phyloP scores from a whole-genome alignment of 2,113 vertebrate species.

The Kobus ellipsiprymnus region DNA sequence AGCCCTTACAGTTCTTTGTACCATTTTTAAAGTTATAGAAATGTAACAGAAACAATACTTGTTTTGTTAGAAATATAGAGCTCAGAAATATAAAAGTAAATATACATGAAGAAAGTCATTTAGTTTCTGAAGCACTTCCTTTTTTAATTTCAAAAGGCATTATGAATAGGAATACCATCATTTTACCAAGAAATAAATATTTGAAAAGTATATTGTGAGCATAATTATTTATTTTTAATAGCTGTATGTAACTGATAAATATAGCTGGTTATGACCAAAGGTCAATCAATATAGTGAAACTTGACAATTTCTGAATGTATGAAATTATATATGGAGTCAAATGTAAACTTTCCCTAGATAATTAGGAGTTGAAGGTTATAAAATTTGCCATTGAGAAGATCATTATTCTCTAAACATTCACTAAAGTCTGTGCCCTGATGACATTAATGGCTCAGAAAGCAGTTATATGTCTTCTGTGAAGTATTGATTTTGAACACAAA shows the following conservation, averaged over 20 bases:
- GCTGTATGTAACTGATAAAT: background rate
- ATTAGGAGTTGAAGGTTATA: conserved; percentile 29
- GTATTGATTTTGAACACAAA: background rate
- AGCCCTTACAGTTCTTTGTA: background rate
- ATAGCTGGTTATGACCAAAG: background rate
- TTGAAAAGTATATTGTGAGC: background rate
- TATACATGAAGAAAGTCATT: conserved; percentile 40
- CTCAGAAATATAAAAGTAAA: background rate
- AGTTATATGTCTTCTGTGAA: background rate
- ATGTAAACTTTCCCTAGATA: background rate
- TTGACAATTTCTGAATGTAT: conserved; percentile 40
- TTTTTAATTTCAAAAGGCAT: conserved; percentile 21
- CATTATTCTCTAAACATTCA: conserved; percentile 8
- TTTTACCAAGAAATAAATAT: background rate
- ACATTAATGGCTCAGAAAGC: conserved; percentile 26
- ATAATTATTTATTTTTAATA: conserved; percentile 50
- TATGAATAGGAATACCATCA: background rate
- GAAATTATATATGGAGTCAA: conserved; percentile 45
- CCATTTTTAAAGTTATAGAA: background rate
- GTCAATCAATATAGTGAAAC: conserved; percentile 30
- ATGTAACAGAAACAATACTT: background rate
- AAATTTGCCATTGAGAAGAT: conserved; percentile 33
- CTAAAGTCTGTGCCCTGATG: background rate
- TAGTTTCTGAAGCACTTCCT: conserved; percentile 42
- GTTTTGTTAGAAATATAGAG: background rate